Evolutionary conservation across 2,113 vertebrate genomes (phyloP), one percentile per base, ranked within the genome.

Genomic region (Nesogale talazaci): DNA sequence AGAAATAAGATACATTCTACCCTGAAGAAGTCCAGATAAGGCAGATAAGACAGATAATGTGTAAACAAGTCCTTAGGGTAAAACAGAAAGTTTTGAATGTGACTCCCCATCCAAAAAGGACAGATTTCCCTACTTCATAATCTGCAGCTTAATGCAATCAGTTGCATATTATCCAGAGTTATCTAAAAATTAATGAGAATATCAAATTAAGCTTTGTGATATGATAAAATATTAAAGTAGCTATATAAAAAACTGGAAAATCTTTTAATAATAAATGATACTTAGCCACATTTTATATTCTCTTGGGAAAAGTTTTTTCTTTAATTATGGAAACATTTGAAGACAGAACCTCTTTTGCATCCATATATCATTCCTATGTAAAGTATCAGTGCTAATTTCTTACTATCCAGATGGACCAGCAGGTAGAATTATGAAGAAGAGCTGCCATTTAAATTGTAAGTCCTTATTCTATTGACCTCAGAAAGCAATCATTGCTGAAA

Each of bases 221-320:
- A 83, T 10, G 75, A 27, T 57, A 75, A 23, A 83, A 65, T 88
- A 83, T 92, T 61, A 91, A 80, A 70, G 6, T 70, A 83, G 22
- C 22, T 25, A 0, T 56, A 40, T 78, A 82, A 79, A 91, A 65
- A 79, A 34, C n/a, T 63, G 4, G 31, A 92, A 78, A 63, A 76
- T 65, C 4, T 69, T 88, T 92, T 59, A 85, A 52, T 80, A 19
- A 59, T 52, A 75, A 84, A 80, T 69, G 23, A 57, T 89, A 20
- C 46, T 76, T 52, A 40, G 59, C 63, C 20, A 5, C 23, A 1
- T 77, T 27, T 22, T 85, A 31, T 22, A 38, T 70, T 57, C 77
- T n/a, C 65, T 59, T 36, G 74, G 27, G 40, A 92, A 86, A 79
- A 6, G 31, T 70, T 70, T n/a, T 70, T 34, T 70, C 42, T 52